Base-by-base conservation (phyloP, 2,888 invertebrate species). In the Venusia cambrica region DNA sequence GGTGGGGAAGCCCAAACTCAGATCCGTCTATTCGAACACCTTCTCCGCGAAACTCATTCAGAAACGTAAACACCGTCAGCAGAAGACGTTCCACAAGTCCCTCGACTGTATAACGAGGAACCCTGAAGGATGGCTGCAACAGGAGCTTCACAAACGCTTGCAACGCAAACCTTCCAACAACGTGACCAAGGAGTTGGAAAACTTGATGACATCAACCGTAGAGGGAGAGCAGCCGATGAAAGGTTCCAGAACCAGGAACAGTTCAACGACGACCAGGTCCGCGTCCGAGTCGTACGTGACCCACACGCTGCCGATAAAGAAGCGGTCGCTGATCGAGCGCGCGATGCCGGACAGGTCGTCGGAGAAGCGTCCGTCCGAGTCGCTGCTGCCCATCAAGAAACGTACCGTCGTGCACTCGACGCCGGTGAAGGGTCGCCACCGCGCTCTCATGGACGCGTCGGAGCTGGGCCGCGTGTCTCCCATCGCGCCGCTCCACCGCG, bases 381-480 rank as follows among this genome's bases (percentile, higher is more conserved):
- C 26, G 2, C 13, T 5, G 19, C 36, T 78, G 53, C 80, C 78
- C 2, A 45, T 80, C 0, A 78, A 80, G 64, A 80, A 80, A 51
- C 62, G 80, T 5, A 45, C 42, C 5, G 55, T 77, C 8, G 34
- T 65, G 12, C 84, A 83, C 45, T 83, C 85, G 0, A 84, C 85
- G 28, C 85, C 85, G 0, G 53, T 80, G 7, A 73, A 73, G 50
- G 70, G 72, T 0, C 39, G 52, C 1, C 38, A 10, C 2, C 31
- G 48, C 20, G n/a, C 49, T 2, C 53, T 62, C 0, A 42, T 65
- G 53, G 53, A 58, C 38, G 69, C 62, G 2, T 56, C 69, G 0
- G 73, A 56, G 6, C 52, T 74, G 6, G 71, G 64, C 4, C 63
- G 72, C 5, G 72, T 76, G 15, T 84, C 85, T 37, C 83, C 85